Base-by-base conservation (phyloP, 2,888 invertebrate genomes). In the Hypercompe scribonia region DNA sequence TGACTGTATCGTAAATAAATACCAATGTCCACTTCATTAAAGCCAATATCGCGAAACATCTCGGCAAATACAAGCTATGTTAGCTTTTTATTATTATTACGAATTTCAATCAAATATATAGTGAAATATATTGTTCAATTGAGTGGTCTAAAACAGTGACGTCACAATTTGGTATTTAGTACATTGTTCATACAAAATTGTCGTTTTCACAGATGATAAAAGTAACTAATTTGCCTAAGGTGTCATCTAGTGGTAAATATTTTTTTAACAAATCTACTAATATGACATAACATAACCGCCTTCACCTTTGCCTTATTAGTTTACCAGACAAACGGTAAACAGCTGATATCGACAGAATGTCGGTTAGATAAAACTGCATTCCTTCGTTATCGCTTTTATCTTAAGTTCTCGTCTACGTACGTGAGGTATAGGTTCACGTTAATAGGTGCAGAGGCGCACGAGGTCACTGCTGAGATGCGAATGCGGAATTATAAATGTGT, bases 331-430 rank as follows among this genome's bases (percentile, higher is more conserved):
- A 68, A 36, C 39, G 1, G 54, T 69, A 65, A 72, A 75, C 63
- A 73, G 70, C 33, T 71, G 71, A 65, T 81, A 78, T 58, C 71
- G 33, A 69, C 36, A 74, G 75, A 74, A 78, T 72, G 61, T 71
- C 67, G n/a, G 33, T 67, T n/a, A 76, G 81, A 82, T 79, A 78
- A 74, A 73, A 72, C 58, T 68, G 70, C 78, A 81, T 79, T 77
- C 73, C 31, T 65, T 33, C 46, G 70, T 75, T 82, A 82, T 80
- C 74, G 36, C 4, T 18, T 34, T 67, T 42, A 39, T 66, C 42
- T 61, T 18, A 61, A 61, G 18, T 61, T 61, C 61, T 61, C 61
- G 61, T 7, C 18, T 61, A 31, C 5, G 18, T 18, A 61, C 31
- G 31, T 61, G 61, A 61, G 18, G 31, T 18, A 61, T 18, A 61